Conservation (phyloP, 2,888 invertebrate species). For the Pimpla rufipes region DNA sequence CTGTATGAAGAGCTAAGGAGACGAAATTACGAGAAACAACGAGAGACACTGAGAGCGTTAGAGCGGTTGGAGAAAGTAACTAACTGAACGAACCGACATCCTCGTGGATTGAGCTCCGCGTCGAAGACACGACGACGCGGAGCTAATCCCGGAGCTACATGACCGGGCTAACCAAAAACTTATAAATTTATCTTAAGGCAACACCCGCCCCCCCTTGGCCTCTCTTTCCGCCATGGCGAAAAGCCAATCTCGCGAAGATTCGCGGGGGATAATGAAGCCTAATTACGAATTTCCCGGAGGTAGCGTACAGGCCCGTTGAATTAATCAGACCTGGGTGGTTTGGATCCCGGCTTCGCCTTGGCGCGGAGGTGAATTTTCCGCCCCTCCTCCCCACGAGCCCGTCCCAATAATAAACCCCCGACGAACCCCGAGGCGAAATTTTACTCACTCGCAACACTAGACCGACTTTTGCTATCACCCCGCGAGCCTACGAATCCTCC, state of each 20-base stretch:
- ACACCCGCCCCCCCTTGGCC: constrained; percentile 31
- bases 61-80: background rate
- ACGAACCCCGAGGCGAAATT: constrained; percentile 36
- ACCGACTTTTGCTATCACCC: constrained; percentile 8
- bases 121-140: constrained; percentile 1
- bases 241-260: constrained; percentile 66
- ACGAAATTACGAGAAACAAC: background rate
- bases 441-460: constrained; percentile 30
- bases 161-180: constrained; percentile 47
- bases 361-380: constrained; percentile 25
- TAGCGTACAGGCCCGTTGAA: constrained; percentile 53
- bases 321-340: constrained; percentile 65
- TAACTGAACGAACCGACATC: constrained; percentile 9
- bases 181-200: constrained; percentile 68
- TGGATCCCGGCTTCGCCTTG: constrained; percentile 8
- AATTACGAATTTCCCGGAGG: constrained; percentile 71
- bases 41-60: background rate
- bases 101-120: background rate
- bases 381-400: background rate
- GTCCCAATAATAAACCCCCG: constrained; percentile 41
- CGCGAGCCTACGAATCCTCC: background rate
- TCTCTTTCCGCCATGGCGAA: constrained; percentile 18
- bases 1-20: background rate
- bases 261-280: constrained; percentile 70
- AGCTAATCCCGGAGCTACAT: constrained; percentile 13